These are phyloP conservation scores for Pinctada fucata DNA, from an alignment of 2,888 invertebrate genomes.

Conservation along the genomic window DNA sequence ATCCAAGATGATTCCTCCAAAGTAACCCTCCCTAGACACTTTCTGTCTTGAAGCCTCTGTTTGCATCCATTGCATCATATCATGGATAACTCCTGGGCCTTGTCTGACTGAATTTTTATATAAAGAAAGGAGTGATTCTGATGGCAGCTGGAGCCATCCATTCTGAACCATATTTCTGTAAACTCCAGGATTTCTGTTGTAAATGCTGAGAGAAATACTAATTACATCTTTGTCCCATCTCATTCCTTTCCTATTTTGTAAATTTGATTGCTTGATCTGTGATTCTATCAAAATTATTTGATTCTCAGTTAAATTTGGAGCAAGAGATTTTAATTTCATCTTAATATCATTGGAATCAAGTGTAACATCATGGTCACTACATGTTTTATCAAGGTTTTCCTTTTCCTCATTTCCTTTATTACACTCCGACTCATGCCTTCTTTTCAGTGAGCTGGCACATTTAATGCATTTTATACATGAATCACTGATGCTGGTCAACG, in stretches of 20 bases:
- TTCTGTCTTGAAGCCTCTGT: conserved; percentile 14
- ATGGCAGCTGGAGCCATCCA: conserved; percentile 22
- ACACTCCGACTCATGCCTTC: background rate
- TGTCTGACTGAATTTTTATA: conserved; percentile 34
- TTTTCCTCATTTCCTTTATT: background rate
- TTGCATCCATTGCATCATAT: conserved; percentile 36
- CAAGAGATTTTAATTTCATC: background rate
- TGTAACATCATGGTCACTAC: background rate
- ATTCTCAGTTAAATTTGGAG: conserved; percentile 22
- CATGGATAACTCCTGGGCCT: conserved; percentile 20
- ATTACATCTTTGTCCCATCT: conserved; percentile 16
- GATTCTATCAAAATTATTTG: conserved; percentile 10
- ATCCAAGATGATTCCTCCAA: conserved; percentile 32
- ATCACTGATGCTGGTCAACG: background rate
- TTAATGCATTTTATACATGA: conserved; percentile 9
- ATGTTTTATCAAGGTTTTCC: background rate
- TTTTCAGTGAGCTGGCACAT: background rate
- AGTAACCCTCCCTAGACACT: background rate
- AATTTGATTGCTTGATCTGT: conserved; percentile 15
- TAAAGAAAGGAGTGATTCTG: conserved; percentile 15
- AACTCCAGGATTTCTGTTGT: conserved; percentile 21
- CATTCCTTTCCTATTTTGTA: conserved; percentile 14
- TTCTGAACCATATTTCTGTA: conserved; percentile 12
- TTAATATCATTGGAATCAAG: background rate
- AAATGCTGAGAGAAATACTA: conserved; percentile 13